Conservation (phyloP, 2,113 vertebrate species). For the Empidonax alnorum region DNA sequence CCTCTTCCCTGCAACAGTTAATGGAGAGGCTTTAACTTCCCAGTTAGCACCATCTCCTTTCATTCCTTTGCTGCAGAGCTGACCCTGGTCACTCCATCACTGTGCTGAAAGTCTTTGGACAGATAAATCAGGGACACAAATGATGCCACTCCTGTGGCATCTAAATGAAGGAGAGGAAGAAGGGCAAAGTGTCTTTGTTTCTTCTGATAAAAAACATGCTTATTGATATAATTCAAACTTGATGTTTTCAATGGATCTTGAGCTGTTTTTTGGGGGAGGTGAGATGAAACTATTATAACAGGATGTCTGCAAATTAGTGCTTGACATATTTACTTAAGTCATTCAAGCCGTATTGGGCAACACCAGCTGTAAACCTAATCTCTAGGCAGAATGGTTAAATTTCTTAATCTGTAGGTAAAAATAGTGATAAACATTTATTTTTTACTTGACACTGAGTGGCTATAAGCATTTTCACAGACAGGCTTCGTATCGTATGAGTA, state of each 20-base stretch:
- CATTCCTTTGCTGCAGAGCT: background rate
- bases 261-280: background rate
- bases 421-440: background rate
- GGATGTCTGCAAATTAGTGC: background rate
- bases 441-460: background rate
- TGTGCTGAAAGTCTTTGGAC: background rate
- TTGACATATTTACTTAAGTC: background rate
- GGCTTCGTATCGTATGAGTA: background rate
- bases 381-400: background rate
- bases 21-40: background rate
- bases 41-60: background rate
- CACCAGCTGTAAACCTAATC: background rate
- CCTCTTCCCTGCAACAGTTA: background rate
- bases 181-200: background rate
- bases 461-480: constrained; percentile 4
- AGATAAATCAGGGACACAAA: background rate
- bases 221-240: background rate
- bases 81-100: background rate
- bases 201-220: background rate
- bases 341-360: background rate
- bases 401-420: background rate
- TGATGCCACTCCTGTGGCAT: background rate
- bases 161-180: background rate
- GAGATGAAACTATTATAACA: background rate
- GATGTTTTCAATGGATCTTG: background rate